Evolutionary conservation across 1,140 invertebrate species (phyloP).

Genomic region (Drosophila nannoptera): DNA sequence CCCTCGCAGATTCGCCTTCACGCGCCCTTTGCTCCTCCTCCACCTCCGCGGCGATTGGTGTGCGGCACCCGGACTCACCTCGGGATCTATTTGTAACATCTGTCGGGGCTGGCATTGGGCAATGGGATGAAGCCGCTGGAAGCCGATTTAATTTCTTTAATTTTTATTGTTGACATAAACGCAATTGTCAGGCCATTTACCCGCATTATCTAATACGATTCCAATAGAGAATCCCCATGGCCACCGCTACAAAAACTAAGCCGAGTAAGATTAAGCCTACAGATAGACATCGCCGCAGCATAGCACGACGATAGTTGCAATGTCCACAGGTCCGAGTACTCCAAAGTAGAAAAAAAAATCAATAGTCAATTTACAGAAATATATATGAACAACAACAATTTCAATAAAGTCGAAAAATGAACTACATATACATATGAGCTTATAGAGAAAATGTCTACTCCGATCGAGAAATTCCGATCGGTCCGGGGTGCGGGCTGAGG

Average conservation of each 20-base stretch:
- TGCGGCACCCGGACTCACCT: constrained; percentile 31
- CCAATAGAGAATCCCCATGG: constrained; percentile 78
- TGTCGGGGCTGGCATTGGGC: constrained; percentile 37
- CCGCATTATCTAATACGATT: constrained; percentile 75
- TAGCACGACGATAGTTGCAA: too few species aligned
- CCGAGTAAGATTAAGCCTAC: constrained; percentile 44
- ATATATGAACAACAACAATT: too few species aligned
- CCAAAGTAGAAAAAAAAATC: too few species aligned
- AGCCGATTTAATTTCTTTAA: constrained; percentile 78
- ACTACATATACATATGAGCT: too few species aligned
- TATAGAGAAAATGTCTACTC: too few species aligned
- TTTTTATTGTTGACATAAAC: constrained; percentile 78
- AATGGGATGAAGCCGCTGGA: constrained; percentile 37
- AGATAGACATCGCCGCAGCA: constrained; percentile 55
- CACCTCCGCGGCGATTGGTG: constrained; percentile 52
- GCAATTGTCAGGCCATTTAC: constrained; percentile 79
- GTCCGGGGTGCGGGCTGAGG: too few species aligned
- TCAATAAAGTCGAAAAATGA: too few species aligned
- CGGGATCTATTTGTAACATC: constrained; percentile 70
- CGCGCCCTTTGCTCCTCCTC: neutral
- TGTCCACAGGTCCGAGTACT: too few species aligned
- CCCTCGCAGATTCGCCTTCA: constrained; percentile 26
- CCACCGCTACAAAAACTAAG: constrained; percentile 31
- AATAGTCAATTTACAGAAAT: too few species aligned
- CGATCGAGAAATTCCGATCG: too few species aligned